Evolutionary conservation across 1,140 invertebrate genomes (phyloP), one percentile per base, ranked within the genome.

Genomic region (Anoplolepis gracilipes): DNA sequence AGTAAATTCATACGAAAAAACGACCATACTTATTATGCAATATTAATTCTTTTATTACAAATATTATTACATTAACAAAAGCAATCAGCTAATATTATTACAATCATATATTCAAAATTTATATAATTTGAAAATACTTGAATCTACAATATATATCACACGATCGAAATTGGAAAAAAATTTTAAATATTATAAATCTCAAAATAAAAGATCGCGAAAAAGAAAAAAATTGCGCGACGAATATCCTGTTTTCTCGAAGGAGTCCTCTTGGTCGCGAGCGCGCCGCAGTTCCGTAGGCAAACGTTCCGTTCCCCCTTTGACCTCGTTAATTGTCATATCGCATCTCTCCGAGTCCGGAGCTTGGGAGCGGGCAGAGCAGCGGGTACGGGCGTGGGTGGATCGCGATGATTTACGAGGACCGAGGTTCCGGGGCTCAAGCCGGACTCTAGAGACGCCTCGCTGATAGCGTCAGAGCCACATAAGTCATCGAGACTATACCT

Each of bases 381-480:
- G 87, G 87, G 81, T 85, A 77, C 85, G 79, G 65, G 87, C 92
- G 94, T 95, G 94, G 94, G 94, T 95, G 94, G 93, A 94, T 95
- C 92, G 92, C 90, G 88, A 94, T 95, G 94, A 95, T 95, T 95
- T 95, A 95, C 94, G 94, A 94, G 94, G 90, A 91, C 91, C 92
- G 91, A 87, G 91, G 92, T 88, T 85, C 91, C 92, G 89, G 91
- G 88, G 93, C 92, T 94, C 92, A 92, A 91, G 92, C 91, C 91
- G 93, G 93, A 94, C 94, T 95, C 92, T 89, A 94, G 92, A 94
- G 93, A 95, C 93, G 93, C 93, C 90, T 94, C 87, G 92, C 94
- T 94, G 94, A 95, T 95, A 95, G 92, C 94, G 94, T 95, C 94
- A 95, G 94, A 95, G 93, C 93, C 93, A 94, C 94, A 95, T 95